Percentiles rank a stretch among this genome's conserved stretches.
phyloP scores from a whole-genome alignment of 1,140 invertebrate species.

The Schlechtendalia chinensis region DNA sequence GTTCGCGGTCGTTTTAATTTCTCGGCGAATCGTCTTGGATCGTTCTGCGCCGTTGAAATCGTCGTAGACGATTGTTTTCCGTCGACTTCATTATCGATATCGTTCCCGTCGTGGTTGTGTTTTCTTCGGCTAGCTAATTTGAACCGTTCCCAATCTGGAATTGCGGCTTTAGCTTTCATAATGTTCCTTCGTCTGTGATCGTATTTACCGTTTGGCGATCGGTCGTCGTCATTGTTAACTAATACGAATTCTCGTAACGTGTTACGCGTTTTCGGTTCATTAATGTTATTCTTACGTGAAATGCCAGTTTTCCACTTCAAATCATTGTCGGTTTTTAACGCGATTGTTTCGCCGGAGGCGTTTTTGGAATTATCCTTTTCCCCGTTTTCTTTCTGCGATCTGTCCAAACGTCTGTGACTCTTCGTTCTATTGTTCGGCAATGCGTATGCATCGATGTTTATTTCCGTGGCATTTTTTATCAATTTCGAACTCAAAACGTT shows the following conservation, averaged over 20 bases:
- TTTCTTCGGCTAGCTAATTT: neutral
- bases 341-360: neutral
- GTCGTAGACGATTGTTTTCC: too few relatives aligned
- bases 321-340: neutral
- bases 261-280: constrained; percentile 1
- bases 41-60: neutral
- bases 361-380: neutral
- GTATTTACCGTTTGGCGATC: too few relatives aligned
- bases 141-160: neutral
- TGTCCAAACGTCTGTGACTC: neutral
- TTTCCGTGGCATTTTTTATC: constrained; percentile 30
- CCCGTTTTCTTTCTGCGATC: neutral
- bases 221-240: neutral
- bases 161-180: neutral
- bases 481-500: constrained; percentile 22
- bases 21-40: neutral
- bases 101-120: neutral
- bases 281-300: neutral
- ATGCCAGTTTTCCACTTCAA: neutral
- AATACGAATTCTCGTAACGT: neutral
- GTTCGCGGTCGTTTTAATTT: neutral
- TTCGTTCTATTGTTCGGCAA: neutral
- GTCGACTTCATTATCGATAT: neutral
- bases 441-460: neutral
- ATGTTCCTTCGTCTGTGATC: neutral